Percentiles rank a stretch among this genome's conserved stretches.
Evolutionary conservation across 1,140 invertebrate genomes (phyloP).

Genomic region (Neodiprion pinetum): DNA sequence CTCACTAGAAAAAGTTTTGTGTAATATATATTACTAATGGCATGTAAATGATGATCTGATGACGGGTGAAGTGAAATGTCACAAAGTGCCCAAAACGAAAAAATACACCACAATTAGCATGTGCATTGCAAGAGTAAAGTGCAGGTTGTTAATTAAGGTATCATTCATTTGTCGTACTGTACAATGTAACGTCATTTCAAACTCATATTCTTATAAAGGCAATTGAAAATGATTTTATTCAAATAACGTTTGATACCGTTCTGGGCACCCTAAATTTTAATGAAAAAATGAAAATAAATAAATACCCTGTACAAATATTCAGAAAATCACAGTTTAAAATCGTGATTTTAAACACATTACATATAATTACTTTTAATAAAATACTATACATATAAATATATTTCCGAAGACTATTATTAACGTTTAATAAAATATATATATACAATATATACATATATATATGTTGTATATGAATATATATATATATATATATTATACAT

Average conservation of each 20-base stretch:
- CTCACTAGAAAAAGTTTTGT: slow-evolving; percentile 46
- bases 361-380: slow-evolving; percentile 36
- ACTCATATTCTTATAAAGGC: slow-evolving; percentile 14
- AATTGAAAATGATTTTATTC: slow-evolving; percentile 11
- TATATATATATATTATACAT: not conserved
- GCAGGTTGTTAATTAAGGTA: slow-evolving; percentile 37
- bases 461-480: too few relatives aligned
- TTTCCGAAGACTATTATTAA: slow-evolving; percentile 33
- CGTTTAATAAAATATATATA: slow-evolving; percentile 14
- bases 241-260: slow-evolving; percentile 35
- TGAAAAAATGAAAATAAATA: slow-evolving; percentile 15
- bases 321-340: slow-evolving; percentile 27
- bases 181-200: slow-evolving; percentile 16
- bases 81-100: slow-evolving; percentile 57
- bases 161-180: slow-evolving; percentile 35
- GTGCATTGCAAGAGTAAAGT: slow-evolving; percentile 40
- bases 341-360: slow-evolving; percentile 32
- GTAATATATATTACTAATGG: slow-evolving; percentile 53
- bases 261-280: slow-evolving; percentile 23
- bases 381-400: slow-evolving; percentile 30
- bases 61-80: slow-evolving; percentile 59
- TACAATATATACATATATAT: too few relatives aligned
- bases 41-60: slow-evolving; percentile 49
- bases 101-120: slow-evolving; percentile 41
- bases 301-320: slow-evolving; percentile 39